Evolutionary conservation across 2,797 vertebrate species (phyloP).

Genomic region (Danio aesculapii): DNA sequence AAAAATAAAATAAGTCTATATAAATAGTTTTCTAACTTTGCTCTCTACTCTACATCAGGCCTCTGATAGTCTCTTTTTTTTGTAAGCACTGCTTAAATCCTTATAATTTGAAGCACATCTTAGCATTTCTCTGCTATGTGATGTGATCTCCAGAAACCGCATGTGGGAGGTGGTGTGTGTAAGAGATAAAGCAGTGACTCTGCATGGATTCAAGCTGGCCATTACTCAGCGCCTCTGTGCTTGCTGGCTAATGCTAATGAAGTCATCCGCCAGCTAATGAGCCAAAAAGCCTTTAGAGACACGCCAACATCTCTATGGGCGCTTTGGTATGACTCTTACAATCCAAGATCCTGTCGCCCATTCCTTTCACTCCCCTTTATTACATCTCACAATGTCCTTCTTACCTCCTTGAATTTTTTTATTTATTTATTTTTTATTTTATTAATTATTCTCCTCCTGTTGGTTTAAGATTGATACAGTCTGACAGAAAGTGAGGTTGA

Average conservation of each 20-base stretch:
- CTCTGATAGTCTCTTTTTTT: too few relatives aligned
- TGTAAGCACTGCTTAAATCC: too few relatives aligned
- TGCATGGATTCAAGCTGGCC: slow-evolving; percentile 2
- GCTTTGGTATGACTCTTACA: background rate
- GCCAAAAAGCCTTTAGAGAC: slow-evolving; percentile 46
- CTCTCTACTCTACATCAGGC: too few relatives aligned
- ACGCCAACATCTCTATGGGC: background rate
- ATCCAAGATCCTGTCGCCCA: slow-evolving; percentile 1
- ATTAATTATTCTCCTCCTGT: slow-evolving; percentile 8
- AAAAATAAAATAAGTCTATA: too few relatives aligned
- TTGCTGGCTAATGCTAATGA: slow-evolving; percentile 36
- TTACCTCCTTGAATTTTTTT: background rate
- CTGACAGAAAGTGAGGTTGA: background rate
- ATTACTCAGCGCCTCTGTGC: slow-evolving; percentile 19
- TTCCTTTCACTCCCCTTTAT: background rate
- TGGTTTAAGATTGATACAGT: background rate
- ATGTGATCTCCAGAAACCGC: background rate
- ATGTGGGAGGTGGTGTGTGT: background rate
- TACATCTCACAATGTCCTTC: slow-evolving; percentile 1
- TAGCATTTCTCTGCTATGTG: background rate
- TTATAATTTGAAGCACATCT: background rate
- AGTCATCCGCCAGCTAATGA: slow-evolving; percentile 50
- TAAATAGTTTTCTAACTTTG: too few relatives aligned
- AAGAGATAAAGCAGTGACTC: background rate
- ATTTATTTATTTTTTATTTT: background rate